phyloP scores from a whole-genome alignment of 2,888 invertebrate species.

The Ceratothoa steindachneri region DNA sequence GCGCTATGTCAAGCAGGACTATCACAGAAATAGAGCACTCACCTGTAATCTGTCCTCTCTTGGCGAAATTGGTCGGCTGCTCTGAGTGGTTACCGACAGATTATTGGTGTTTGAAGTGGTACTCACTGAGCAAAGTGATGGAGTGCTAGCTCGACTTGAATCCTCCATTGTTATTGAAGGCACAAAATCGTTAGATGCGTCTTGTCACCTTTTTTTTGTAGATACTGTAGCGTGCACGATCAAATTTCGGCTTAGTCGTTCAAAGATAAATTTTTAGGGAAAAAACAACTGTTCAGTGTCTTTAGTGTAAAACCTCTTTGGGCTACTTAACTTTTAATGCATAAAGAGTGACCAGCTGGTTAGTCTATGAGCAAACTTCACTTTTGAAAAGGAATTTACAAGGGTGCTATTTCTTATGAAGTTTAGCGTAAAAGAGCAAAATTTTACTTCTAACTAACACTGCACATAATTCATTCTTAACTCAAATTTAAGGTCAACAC shows the following conservation, averaged over 20 bases:
- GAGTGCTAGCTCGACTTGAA: background rate
- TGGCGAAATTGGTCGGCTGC: conserved; percentile 5
- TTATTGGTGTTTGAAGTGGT: conserved; percentile 2
- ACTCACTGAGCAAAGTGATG: background rate
- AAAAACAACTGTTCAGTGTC: background rate
- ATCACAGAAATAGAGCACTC: too few species aligned
- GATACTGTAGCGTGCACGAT: background rate
- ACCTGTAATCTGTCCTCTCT: background rate
- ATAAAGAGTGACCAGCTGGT: too few species aligned
- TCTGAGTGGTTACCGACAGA: background rate
- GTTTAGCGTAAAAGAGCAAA: too few species aligned
- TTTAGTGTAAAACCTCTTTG: too few species aligned
- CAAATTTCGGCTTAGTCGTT: background rate
- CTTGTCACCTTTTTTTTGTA: background rate
- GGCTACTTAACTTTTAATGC: too few species aligned
- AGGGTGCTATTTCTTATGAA: too few species aligned
- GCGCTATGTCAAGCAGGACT: too few species aligned
- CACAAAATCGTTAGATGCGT: background rate
- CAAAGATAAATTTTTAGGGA: background rate
- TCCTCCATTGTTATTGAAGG: background rate
- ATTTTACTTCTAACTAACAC: too few species aligned
- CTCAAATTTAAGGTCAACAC: too few species aligned
- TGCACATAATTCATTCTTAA: too few species aligned
- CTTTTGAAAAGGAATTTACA: too few species aligned
- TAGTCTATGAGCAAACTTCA: too few species aligned